Percentiles rank a stretch among this genome's conserved stretches.
Conservation (phyloP, 2,113 vertebrate species). For the Prochilodus magdalenae region DNA sequence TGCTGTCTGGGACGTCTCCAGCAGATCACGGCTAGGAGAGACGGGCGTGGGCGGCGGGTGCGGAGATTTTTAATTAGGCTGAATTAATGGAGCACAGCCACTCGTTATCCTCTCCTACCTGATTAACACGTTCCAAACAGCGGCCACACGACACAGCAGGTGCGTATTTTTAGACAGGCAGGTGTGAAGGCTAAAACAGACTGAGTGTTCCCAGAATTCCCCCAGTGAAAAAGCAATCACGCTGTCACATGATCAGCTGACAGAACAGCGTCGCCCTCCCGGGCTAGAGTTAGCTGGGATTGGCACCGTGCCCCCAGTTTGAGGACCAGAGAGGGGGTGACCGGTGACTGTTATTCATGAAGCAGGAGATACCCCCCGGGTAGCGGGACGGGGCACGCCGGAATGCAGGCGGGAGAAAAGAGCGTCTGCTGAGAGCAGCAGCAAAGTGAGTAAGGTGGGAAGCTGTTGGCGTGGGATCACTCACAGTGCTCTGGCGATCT, state of each 20-base stretch:
- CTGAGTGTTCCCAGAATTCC: conserved; percentile 19
- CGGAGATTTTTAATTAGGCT: conserved; percentile 9
- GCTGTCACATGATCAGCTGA: not conserved
- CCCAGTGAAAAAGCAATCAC: not conserved
- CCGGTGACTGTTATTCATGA: too few relatives aligned
- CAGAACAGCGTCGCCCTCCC: too few relatives aligned
- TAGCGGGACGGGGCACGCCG: not conserved
- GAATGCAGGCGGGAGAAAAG: not conserved
- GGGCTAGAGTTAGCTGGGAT: not conserved
- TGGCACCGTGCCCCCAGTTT: too few relatives aligned
- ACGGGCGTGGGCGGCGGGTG: conserved; percentile 11
- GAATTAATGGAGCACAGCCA: conserved; percentile 14
- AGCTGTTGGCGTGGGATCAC: conserved; percentile 55
- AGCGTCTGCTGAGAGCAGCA: not conserved
- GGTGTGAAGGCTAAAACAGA: conserved; percentile 2
- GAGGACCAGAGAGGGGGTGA: not conserved
- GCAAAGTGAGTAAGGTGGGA: not conserved
- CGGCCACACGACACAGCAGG: not conserved
- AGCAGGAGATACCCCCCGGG: too few relatives aligned
- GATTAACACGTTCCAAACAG: conserved; percentile 42
- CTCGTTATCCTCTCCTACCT: not conserved
- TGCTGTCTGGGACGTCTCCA: not conserved
- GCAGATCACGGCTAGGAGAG: conserved; percentile 28
- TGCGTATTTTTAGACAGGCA: conserved; percentile 36
- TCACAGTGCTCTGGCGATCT: conserved; percentile 77